Percentiles rank a stretch among this genome's conserved stretches.
These are phyloP conservation scores for Umimayanthus kanabou DNA, from an alignment of 92 coral and sea anemone genomes.

Conservation along the genomic window DNA sequence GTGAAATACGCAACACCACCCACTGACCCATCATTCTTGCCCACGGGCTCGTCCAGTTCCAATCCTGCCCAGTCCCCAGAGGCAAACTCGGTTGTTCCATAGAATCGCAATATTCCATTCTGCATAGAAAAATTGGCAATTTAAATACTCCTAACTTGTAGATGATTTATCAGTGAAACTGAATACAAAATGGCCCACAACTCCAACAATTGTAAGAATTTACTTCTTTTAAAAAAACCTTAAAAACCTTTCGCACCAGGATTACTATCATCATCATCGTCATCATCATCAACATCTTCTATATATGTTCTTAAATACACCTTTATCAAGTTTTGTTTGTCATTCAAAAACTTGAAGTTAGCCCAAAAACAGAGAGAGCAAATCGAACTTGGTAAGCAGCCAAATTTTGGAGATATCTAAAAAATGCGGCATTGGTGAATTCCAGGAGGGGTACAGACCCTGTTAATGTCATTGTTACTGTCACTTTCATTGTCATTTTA, in stretches of 20 bases:
- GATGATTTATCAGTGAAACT: not conserved
- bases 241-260: not conserved
- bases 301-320: too few species aligned
- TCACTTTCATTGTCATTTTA: not conserved
- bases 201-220: not conserved
- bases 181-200: not conserved
- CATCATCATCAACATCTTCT: too few species aligned
- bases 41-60: slow-evolving; percentile 83
- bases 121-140: slow-evolving; percentile 29
- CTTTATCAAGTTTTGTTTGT: too few species aligned
- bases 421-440: too few species aligned
- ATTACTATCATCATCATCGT: too few species aligned
- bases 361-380: too few species aligned
- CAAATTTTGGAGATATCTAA: too few species aligned
- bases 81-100: slow-evolving; percentile 96
- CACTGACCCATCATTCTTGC: slow-evolving; percentile 97
- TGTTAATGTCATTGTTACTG: too few species aligned
- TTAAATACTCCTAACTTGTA: not conserved
- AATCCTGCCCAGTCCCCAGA: slow-evolving; percentile 99
- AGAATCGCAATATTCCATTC: slow-evolving; percentile 87
- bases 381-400: too few species aligned
- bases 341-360: too few species aligned
- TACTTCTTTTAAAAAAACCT: not conserved
- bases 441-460: too few species aligned
- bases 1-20: slow-evolving; percentile 90